Evolutionary conservation across 2,888 invertebrate species (phyloP).

Genomic region (Zele albiditarsus): DNA sequence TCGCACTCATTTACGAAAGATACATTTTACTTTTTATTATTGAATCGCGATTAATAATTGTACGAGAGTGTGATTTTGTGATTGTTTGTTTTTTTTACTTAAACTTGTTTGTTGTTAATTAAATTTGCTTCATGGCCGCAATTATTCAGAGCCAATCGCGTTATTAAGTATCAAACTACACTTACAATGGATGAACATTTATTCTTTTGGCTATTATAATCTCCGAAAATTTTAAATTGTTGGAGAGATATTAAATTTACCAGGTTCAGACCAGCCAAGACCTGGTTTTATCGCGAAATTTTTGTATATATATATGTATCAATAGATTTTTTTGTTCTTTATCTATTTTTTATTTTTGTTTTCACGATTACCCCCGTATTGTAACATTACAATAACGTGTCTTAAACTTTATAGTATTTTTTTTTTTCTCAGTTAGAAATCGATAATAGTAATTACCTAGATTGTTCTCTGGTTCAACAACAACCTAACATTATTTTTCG

Average conservation of each 20-base stretch:
- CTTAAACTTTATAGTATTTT: slow-evolving; percentile 64
- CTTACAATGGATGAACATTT: slow-evolving; percentile 15
- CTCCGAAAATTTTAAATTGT: slow-evolving; percentile 6
- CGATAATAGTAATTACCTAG: slow-evolving; percentile 70
- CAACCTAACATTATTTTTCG: slow-evolving; percentile 58
- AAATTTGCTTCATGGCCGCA: slow-evolving; percentile 25
- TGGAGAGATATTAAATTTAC: slow-evolving; percentile 4
- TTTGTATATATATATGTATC: slow-evolving; percentile 17
- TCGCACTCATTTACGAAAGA: slow-evolving; percentile 42
- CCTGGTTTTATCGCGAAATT: background rate
- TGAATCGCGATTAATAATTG: slow-evolving; percentile 43
- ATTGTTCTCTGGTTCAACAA: slow-evolving; percentile 60
- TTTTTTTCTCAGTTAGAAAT: slow-evolving; percentile 71
- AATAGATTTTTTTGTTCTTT: slow-evolving; percentile 23
- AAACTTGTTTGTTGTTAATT: slow-evolving; percentile 24
- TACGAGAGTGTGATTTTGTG: slow-evolving; percentile 38
- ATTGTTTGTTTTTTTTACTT: slow-evolving; percentile 6
- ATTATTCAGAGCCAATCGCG: slow-evolving; percentile 6
- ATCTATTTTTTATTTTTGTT: slow-evolving; percentile 33
- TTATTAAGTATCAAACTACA: slow-evolving; percentile 28
- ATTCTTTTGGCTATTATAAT: slow-evolving; percentile 7
- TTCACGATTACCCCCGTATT: slow-evolving; percentile 40
- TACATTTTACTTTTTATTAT: slow-evolving; percentile 47
- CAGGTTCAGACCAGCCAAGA: slow-evolving; percentile 20
- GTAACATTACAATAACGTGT: slow-evolving; percentile 66